These are phyloP conservation scores for Columba livia DNA, from an alignment of 2,113 vertebrate genomes.

Conservation along the genomic window DNA sequence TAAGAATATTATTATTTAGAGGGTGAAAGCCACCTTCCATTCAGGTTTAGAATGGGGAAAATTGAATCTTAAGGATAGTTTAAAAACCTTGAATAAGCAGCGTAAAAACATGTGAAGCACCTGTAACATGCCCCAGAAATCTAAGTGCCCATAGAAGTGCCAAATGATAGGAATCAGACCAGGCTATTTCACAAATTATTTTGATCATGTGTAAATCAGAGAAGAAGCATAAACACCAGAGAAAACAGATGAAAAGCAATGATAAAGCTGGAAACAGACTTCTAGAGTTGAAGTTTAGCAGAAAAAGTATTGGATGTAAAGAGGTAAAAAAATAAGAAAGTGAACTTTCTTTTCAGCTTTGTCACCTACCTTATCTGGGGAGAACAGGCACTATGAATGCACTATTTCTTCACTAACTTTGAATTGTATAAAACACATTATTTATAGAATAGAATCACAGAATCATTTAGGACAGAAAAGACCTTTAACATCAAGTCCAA, in stretches of 20 bases:
- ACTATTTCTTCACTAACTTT: neutral
- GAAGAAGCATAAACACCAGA: neutral
- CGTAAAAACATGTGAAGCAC: neutral
- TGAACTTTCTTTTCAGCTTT: neutral
- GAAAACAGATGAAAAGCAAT: neutral
- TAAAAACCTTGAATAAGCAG: neutral
- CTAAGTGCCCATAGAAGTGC: neutral
- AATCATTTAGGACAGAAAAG: too few species aligned
- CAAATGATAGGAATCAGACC: neutral
- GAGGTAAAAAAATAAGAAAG: neutral
- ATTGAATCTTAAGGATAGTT: neutral
- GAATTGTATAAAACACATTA: neutral
- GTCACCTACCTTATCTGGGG: neutral
- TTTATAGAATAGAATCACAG: too few species aligned
- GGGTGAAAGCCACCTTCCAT: neutral
- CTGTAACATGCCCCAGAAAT: neutral
- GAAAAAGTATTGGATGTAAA: neutral
- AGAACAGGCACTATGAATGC: neutral
- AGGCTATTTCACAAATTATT: neutral
- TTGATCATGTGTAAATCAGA: neutral
- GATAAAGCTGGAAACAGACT: neutral
- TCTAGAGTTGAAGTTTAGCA: neutral
- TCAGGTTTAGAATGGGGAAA: neutral
- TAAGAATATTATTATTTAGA: neutral
- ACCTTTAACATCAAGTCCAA: too few species aligned